Percentiles rank a stretch among this genome's conserved stretches.
Evolutionary conservation across 37 sponge, comb jelly and placozoan genomes (phyloP).

Genomic region (Chondrosia reniformis): DNA sequence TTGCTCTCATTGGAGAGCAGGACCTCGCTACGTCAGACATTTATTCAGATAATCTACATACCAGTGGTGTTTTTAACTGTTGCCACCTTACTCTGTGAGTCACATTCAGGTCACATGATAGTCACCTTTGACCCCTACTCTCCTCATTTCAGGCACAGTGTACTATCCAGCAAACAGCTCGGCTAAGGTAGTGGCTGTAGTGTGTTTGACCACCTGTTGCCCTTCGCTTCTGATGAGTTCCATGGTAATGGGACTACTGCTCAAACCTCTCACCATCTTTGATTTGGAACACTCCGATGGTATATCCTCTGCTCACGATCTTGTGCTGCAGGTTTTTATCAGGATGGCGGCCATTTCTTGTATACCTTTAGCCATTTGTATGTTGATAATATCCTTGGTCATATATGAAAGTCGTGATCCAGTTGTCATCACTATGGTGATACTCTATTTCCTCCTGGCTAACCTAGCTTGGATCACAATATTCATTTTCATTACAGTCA

Average conservation of each 20-base stretch:
- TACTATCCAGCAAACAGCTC: slow-evolving; percentile 38
- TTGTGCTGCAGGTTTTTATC: slow-evolving; percentile 65
- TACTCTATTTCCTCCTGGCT: slow-evolving; percentile 58
- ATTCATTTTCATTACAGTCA: slow-evolving; percentile 61
- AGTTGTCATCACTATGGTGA: slow-evolving; percentile 5
- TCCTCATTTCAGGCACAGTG: slow-evolving; percentile 43
- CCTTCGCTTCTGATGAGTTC: slow-evolving; percentile 81
- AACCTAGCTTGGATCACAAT: slow-evolving; percentile 66
- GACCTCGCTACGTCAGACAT: slow-evolving; percentile 60
- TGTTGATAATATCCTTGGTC: slow-evolving; percentile 24
- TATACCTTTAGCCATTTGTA: slow-evolving; percentile 48
- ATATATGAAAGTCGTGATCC: slow-evolving; percentile 36
- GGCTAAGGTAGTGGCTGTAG: slow-evolving; percentile 59
- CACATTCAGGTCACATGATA: background rate
- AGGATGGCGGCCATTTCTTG: slow-evolving; percentile 54
- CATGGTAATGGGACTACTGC: slow-evolving; percentile 62
- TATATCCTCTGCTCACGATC: slow-evolving; percentile 49
- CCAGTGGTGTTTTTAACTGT: slow-evolving; percentile 70
- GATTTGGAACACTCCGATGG: slow-evolving; percentile 74
- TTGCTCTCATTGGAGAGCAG: slow-evolving; percentile 64
- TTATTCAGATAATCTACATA: slow-evolving; percentile 62
- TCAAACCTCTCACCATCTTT: slow-evolving; percentile 74
- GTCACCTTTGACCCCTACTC: background rate
- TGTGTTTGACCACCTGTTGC: slow-evolving; percentile 69
- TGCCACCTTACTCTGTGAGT: slow-evolving; percentile 63